phyloP scores from a whole-genome alignment of 2,113 vertebrate species.

The Elachura formosa region DNA sequence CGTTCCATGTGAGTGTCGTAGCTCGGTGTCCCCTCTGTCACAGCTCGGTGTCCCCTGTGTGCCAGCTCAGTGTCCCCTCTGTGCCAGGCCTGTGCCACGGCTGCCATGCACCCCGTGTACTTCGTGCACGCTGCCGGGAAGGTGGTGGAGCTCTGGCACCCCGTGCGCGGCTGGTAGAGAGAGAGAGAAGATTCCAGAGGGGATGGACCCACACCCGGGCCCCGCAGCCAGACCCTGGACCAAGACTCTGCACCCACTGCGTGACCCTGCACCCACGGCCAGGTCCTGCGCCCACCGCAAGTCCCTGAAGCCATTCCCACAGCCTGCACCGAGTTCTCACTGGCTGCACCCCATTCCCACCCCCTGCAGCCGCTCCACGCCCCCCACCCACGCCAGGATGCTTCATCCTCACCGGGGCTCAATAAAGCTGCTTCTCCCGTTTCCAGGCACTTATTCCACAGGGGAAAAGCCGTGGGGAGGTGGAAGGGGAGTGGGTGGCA shows the following conservation, averaged over 20 bases:
- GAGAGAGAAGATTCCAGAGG: accelerated
- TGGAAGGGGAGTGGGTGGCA: background rate
- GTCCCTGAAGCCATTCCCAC: too few relatives aligned
- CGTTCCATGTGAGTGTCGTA: constrained; percentile 79
- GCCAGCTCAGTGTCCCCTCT: accelerated
- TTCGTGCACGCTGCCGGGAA: constrained; percentile 71
- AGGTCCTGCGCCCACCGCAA: too few relatives aligned
- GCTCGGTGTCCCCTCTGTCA: accelerated
- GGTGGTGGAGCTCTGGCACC: constrained; percentile 77
- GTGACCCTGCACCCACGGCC: background rate
- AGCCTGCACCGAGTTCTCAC: too few relatives aligned
- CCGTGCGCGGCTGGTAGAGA: constrained; percentile 70
- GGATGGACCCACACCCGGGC: accelerated
- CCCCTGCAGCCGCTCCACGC: too few relatives aligned
- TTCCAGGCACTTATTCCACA: background rate
- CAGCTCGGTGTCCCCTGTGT: background rate
- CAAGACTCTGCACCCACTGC: background rate
- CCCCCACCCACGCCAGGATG: background rate
- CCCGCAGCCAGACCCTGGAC: too few relatives aligned
- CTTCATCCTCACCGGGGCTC: background rate
- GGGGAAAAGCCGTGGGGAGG: background rate
- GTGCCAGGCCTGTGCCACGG: constrained; percentile 80
- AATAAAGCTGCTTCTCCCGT: background rate
- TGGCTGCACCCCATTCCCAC: too few relatives aligned
- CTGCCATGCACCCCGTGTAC: constrained; percentile 79